These are phyloP conservation scores for Cheilosia variabilis DNA, from an alignment of 2,888 invertebrate genomes.

Conservation along the genomic window DNA sequence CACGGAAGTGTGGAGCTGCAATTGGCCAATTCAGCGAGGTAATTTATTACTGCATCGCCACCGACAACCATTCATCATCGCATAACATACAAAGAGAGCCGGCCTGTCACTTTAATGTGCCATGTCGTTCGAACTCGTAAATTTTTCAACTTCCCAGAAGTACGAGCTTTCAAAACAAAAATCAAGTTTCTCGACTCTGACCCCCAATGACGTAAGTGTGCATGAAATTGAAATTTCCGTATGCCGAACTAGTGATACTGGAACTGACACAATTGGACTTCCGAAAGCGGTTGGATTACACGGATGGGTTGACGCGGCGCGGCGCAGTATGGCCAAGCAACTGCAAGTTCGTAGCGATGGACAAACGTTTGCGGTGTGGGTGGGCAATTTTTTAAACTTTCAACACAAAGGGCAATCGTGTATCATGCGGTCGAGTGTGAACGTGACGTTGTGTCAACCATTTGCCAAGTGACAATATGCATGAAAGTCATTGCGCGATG, in stretches of 20 bases:
- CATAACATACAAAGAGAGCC: background rate
- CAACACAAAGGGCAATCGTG: background rate
- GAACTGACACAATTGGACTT: conserved; percentile 54
- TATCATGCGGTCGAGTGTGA: too few relatives aligned
- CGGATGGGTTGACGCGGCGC: background rate
- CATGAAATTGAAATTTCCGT: conserved; percentile 42
- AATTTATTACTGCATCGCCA: conserved; percentile 38
- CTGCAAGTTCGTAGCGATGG: background rate
- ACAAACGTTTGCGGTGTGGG: background rate
- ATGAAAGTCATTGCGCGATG: too few relatives aligned
- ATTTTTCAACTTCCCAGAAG: conserved; percentile 33
- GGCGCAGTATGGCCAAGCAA: background rate
- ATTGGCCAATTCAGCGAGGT: conserved; percentile 35
- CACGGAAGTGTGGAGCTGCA: conserved; percentile 43
- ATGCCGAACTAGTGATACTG: conserved; percentile 12
- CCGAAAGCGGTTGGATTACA: conserved; percentile 31
- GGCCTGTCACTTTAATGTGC: background rate
- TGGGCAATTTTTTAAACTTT: background rate
- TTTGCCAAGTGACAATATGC: too few relatives aligned
- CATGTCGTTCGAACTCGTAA: conserved; percentile 29
- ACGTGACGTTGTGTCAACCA: too few relatives aligned
- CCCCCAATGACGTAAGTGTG: conserved; percentile 45
- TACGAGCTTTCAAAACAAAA: conserved; percentile 1
- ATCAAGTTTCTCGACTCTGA: conserved; percentile 33
- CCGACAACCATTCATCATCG: conserved; percentile 12